Base-by-base conservation (phyloP, 2,888 invertebrate species). In the Gastrophysa polygoni region DNA sequence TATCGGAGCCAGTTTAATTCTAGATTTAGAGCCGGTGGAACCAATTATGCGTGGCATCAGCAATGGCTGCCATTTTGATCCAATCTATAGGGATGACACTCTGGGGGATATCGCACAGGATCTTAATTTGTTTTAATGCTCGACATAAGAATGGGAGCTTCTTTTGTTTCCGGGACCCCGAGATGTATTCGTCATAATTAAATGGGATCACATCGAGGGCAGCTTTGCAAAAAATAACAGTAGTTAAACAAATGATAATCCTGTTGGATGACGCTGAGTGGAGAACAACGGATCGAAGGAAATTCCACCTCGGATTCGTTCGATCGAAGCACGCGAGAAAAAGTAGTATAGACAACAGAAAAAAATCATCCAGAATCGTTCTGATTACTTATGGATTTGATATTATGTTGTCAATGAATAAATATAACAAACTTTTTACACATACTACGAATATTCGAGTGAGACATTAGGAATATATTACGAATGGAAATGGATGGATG, bases 31-130 rank as follows among this genome's bases (percentile, higher is more conserved):
- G 71, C 75, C 64, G 71, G 71, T 74, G 75, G 77, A 75, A 76
- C 79, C 79, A 80, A 80, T 80, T 80, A 80, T 78, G 79, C 79
- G 79, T 78, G 75, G 67, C 64, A 69, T 67, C 56, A 63, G 55
- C 77, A 76, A 77, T 75, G 75, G 77, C 76, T 77, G 78, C 80
- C 80, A 80, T 84, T 82, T 80, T 82, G 81, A 83, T 83, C 83
- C 85, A 84, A 85, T 85, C 85, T 83, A 85, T 85, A 80, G 84
- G 82, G 83, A 85, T 85, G 86, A 85, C 85, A 85, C 85, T 83
- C 85, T 75, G 70, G 85, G 85, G 68, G 67, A 63, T 64, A 77
- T 75, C 74, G 75, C 75, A 68, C 71, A 71, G 73, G 77, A 78
- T 79, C 79, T 79, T 79, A 79, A 79, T 80, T 79, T 77, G 79